phyloP scores from a whole-genome alignment of 2,888 invertebrate genomes.

The Brenthis daphne region DNA sequence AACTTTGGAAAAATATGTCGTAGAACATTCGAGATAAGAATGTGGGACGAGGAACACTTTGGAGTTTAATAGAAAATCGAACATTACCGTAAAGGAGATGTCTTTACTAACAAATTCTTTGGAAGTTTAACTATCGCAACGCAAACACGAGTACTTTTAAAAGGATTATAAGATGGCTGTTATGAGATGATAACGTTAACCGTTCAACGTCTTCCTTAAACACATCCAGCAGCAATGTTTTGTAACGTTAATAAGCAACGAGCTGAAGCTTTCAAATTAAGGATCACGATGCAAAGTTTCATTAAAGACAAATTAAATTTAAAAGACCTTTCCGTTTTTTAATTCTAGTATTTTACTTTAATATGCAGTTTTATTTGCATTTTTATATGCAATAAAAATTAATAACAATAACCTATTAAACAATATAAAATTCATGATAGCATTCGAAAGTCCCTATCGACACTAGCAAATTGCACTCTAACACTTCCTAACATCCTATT shows the following conservation, averaged over 20 bases:
- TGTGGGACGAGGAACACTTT: slow-evolving; percentile 80
- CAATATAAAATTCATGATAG: slow-evolving; percentile 30
- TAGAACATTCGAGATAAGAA: slow-evolving; percentile 81
- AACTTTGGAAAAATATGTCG: slow-evolving; percentile 83
- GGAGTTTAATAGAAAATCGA: slow-evolving; percentile 83
- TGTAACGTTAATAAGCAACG: slow-evolving; percentile 16
- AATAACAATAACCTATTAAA: slow-evolving; percentile 22
- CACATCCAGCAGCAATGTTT: slow-evolving; percentile 18
- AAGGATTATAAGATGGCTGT: slow-evolving; percentile 42
- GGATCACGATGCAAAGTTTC: not conserved
- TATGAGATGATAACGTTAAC: slow-evolving; percentile 31
- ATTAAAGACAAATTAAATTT: slow-evolving; percentile 4
- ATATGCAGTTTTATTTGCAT: slow-evolving; percentile 18
- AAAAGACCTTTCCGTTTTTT: not conserved
- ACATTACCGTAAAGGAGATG: slow-evolving; percentile 82
- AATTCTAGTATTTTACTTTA: not conserved
- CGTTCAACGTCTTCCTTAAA: slow-evolving; percentile 24
- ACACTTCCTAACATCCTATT: slow-evolving; percentile 49
- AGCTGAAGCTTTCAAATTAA: slow-evolving; percentile 20
- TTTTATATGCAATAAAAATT: slow-evolving; percentile 25
- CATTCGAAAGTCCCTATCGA: slow-evolving; percentile 53
- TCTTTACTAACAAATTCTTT: slow-evolving; percentile 80
- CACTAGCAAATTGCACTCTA: slow-evolving; percentile 46
- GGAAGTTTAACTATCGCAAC: slow-evolving; percentile 61
- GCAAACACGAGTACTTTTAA: slow-evolving; percentile 44